Evolutionary conservation across 2,797 vertebrate species (phyloP), one percentile per base, ranked within the genome.

Genomic region (Pseudochaenichthys georgianus): DNA sequence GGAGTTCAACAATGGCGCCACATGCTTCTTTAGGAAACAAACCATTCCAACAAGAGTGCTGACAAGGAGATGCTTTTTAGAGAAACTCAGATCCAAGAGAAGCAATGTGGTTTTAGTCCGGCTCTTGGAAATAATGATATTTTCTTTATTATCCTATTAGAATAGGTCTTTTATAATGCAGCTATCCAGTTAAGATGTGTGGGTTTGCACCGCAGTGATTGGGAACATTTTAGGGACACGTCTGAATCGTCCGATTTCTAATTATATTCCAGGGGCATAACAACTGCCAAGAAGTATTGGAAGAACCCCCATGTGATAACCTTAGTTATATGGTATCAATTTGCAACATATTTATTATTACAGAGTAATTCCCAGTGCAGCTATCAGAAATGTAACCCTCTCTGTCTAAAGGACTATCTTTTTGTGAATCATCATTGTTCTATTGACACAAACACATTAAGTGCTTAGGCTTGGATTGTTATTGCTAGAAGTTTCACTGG

Each of bases 21-120:
- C 23, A 13, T 63, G 62, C 48, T 53, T 23, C 43, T 68, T 38
- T 5, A 65, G 61, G 23, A 70, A 61, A 41, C 61, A 41, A 61
- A 42, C 47, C 55, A 15, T 46, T 34, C 59, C 60, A 59, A 78
- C 43, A 54, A 51, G 38, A 19, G 11, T 31, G 41, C 13, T 47
- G 57, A 70, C 51, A 34, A 48, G 31, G 46, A 58, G 48, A 38
- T 52, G 1, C 11, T 59, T 23, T 75, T 9, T 64, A n/a, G 68
- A 6, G 9, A 59, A 54, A 3, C 45, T 62, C 19, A 16, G 38
- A 31, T 50, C 50, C 47, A 62, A 19, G 17, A 51, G 38, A 48
- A 45, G 9, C 3, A 5, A 9, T 43, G 5, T 21, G 19, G 51
- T 54, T 64, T 68, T 16, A 3, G 1, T 55, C 13, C 3, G 0